Conservation (phyloP, 2,797 vertebrate genomes). For the Tiaroga cobitis region DNA sequence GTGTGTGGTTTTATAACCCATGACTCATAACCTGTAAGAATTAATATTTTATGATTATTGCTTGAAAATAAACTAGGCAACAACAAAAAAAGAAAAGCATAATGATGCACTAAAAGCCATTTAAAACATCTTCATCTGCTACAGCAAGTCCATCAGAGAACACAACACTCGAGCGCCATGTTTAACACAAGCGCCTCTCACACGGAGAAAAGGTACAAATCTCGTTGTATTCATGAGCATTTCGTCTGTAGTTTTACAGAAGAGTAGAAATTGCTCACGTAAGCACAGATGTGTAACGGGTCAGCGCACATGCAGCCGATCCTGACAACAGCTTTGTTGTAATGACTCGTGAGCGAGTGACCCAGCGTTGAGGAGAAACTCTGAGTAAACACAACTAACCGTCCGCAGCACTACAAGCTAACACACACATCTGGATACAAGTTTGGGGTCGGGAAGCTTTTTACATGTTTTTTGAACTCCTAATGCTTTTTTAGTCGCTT, state of each 20-base stretch:
- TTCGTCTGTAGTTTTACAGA: not conserved
- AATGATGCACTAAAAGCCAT: not conserved
- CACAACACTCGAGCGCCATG: not conserved
- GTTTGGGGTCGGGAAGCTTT: no score
- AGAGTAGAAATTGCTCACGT: conserved; percentile 1
- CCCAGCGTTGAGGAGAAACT: not conserved
- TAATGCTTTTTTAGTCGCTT: no score
- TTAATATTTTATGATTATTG: not conserved
- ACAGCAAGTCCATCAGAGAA: not conserved
- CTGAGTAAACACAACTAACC: not conserved
- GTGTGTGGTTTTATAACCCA: not conserved
- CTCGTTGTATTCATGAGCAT: not conserved
- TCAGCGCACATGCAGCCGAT: not conserved
- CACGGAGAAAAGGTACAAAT: not conserved
- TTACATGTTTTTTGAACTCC: no score
- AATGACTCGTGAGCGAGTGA: not conserved
- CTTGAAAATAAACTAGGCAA: not conserved
- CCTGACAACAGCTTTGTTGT: not conserved
- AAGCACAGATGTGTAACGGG: not conserved
- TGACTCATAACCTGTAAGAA: not conserved
- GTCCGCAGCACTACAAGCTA: no score
- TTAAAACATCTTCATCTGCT: not conserved
- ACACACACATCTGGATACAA: no score
- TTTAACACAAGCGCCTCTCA: not conserved
- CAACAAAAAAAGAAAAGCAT: not conserved